Percentiles rank a stretch among this genome's conserved stretches.
Evolutionary conservation across 1,140 invertebrate genomes (phyloP).

Genomic region (Amphibalanus amphitrite): DNA sequence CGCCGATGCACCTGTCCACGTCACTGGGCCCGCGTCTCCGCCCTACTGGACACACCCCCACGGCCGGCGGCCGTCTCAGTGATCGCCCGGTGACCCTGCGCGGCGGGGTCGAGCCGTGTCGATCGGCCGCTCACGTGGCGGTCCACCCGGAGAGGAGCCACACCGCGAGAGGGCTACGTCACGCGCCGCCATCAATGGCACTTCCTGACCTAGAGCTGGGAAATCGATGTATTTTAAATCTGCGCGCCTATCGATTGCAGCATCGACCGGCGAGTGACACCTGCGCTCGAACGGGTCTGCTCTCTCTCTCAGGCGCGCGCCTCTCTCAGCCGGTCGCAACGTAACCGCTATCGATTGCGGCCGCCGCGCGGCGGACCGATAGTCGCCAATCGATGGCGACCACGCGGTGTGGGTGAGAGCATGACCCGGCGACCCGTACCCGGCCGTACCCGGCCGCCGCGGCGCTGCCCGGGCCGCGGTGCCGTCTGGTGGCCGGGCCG

Average conservation of each 20-base stretch:
- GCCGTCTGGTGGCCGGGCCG: too few relatives aligned
- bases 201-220: not conserved
- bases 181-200: not conserved
- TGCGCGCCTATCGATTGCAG: not conserved
- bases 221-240: constrained; percentile 2
- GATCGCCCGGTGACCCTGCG: not conserved
- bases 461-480: too few relatives aligned
- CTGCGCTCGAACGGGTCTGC: not conserved
- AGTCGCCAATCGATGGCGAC: not conserved
- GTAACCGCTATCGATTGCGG: not conserved
- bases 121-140: not conserved
- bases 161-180: not conserved
- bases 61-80: too few relatives aligned
- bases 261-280: not conserved
- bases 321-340: not conserved
- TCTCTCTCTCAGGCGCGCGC: not conserved
- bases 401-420: not conserved
- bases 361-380: not conserved
- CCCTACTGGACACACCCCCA: too few relatives aligned
- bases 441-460: too few relatives aligned
- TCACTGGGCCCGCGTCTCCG: too few relatives aligned
- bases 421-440: too few relatives aligned
- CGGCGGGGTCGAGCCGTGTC: not conserved
- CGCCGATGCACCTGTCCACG: too few relatives aligned
- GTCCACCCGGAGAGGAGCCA: not conserved